Percentiles rank a stretch among this genome's conserved stretches.
Conservation (phyloP, 2,797 vertebrate genomes). For the Cirrhinus molitorella region DNA sequence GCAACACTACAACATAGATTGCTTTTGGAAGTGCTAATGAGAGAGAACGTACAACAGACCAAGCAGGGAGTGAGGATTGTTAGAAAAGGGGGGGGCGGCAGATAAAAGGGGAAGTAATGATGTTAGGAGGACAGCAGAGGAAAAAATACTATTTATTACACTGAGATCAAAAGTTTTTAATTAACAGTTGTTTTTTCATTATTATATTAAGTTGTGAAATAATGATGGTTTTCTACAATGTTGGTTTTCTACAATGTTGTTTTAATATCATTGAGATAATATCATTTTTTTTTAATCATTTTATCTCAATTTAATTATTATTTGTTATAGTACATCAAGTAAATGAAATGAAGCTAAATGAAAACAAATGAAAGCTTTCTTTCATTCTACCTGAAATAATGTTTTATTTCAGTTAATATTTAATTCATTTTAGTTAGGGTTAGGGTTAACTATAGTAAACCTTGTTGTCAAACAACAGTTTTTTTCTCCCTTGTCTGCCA, state of each 20-base stretch:
- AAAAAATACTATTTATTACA: background rate
- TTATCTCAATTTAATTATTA: background rate
- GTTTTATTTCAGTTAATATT: too few species aligned
- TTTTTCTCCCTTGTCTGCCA: background rate
- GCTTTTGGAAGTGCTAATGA: slow-evolving; percentile 38
- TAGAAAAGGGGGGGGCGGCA: background rate
- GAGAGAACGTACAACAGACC: background rate
- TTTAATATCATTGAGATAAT: background rate
- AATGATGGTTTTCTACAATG: too few species aligned
- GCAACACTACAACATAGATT: slow-evolving; percentile 31
- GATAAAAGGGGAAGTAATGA: background rate
- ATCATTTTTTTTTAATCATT: background rate
- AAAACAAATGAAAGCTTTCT: too few species aligned
- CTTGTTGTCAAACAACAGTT: too few species aligned
- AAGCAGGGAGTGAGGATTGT: background rate
- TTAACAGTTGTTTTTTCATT: too few species aligned
- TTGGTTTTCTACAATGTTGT: too few species aligned
- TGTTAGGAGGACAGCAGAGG: background rate
- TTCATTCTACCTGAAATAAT: too few species aligned
- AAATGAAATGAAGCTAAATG: too few species aligned
- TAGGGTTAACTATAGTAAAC: background rate
- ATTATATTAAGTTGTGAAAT: too few species aligned
- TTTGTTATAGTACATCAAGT: background rate
- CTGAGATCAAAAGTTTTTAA: background rate
- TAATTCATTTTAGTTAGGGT: background rate